Evolutionary conservation across 2,888 invertebrate species (phyloP), one percentile per base, ranked within the genome.

Genomic region (Eristalinus sepulchralis): DNA sequence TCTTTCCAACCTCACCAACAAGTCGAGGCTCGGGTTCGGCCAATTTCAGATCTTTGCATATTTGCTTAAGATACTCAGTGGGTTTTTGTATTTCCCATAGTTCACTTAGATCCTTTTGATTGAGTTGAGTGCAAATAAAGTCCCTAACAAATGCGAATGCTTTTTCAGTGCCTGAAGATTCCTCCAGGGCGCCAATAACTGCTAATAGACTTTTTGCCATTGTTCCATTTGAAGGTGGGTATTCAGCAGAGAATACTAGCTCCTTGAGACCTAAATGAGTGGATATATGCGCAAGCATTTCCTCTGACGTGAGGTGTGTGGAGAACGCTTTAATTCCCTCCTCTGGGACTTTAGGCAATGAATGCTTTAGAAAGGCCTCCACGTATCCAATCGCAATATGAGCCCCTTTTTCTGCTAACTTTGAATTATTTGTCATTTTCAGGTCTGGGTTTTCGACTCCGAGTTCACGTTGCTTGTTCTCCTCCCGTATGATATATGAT

Each of bases 41-140:
- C 79, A 93, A 90, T 0, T 95, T 95, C 68, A 94, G 94, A 83
- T 95, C 93, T 53, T 93, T 91, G 33, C 97, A 92, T 34, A 97
- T 92, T 1, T 94, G 93, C 10, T 93, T 93, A 5, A 99, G 93
- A 90, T 96, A 93, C 63, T 94, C 93, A 92, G 97, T 94, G 0
- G 99, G 98, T 83, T 98, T 94, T 63, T 95, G 93, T n/a, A 97
- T 95, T 20, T 94, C 93, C 96, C 97, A 98, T 82, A 97, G 94
- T 83, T 98, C 97, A 89, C 95, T 95, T 4, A 99, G 92, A 91
- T 98, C 97, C 91, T 96, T 95, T 17, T 96, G 97, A 91, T 96
- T 95, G 57, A 99, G 92, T 90, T 96, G 96, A 1, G 97, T 95
- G 76, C 99, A 94, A 72, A 99, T 94, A 90, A 97, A 96, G 91